A percentile compares a stretch with the other conserved stretches of the same genome.
phyloP scores from a whole-genome alignment of 2,797 vertebrate species.

The Botia almorhae region DNA sequence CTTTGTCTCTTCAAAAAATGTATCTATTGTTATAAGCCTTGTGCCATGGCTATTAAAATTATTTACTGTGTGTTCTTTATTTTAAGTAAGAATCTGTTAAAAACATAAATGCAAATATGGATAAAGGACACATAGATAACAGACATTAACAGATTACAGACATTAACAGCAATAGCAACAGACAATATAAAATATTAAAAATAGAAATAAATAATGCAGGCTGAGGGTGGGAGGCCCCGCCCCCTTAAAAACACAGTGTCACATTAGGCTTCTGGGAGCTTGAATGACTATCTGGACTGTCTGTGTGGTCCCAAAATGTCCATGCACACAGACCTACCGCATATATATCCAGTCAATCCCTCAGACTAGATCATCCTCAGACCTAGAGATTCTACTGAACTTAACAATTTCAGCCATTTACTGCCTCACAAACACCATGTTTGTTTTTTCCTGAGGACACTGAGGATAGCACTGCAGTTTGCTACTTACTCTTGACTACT shows the following conservation, averaged over 20 bases:
- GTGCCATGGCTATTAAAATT: too few species aligned
- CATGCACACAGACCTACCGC: background rate
- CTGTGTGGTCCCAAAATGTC: conserved; percentile 9
- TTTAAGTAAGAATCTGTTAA: too few species aligned
- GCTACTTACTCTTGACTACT: background rate
- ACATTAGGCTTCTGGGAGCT: conserved; percentile 3
- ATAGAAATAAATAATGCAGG: background rate
- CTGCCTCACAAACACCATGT: background rate
- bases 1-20: too few species aligned
- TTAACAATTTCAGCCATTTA: background rate
- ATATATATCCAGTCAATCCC: conserved; percentile 8
- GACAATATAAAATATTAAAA: background rate
- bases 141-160: too few species aligned
- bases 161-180: background rate
- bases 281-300: conserved; percentile 10
- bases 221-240: background rate
- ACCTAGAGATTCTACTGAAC: conserved; percentile 2
- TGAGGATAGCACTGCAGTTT: background rate
- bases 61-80: too few species aligned
- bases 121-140: background rate
- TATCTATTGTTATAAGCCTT: too few species aligned
- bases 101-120: background rate
- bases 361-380: background rate
- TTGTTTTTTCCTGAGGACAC: too few species aligned
- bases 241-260: conserved; percentile 8